phyloP scores from a whole-genome alignment of 2,888 invertebrate species.

The Chrysopilus asiliformis region DNA sequence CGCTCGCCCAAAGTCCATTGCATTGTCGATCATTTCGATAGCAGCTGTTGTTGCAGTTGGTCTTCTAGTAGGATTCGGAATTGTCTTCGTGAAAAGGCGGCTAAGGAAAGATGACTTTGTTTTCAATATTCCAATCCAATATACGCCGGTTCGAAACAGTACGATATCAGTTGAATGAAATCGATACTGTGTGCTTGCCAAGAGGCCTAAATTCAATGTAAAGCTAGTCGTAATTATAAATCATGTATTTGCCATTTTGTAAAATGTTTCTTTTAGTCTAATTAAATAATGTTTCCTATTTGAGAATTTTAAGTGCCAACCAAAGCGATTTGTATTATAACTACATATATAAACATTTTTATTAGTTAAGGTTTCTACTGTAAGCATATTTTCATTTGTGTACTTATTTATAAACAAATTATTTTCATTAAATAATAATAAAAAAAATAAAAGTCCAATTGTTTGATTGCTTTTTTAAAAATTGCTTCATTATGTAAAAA shows the following conservation, averaged over 20 bases:
- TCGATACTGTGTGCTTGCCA: no score
- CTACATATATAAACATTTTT: not conserved
- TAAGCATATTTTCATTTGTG: no score
- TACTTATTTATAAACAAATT: no score
- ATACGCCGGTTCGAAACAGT: conserved; percentile 17
- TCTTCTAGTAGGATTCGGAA: conserved; percentile 16
- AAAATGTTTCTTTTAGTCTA: no score
- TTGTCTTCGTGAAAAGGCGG: conserved; percentile 13
- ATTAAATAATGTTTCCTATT: not conserved
- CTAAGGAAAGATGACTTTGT: conserved; percentile 10
- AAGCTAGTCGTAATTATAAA: no score
- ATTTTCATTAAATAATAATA: no score
- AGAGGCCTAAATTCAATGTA: no score
- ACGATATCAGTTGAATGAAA: conserved; percentile 9
- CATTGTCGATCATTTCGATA: conserved; percentile 16
- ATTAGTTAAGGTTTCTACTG: not conserved
- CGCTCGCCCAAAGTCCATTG: conserved; percentile 14
- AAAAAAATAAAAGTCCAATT: no score
- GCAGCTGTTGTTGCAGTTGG: conserved; percentile 15
- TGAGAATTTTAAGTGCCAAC: not conserved
- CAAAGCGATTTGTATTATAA: not conserved
- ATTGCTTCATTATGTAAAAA: no score
- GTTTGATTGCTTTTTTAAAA: no score
- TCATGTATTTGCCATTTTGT: no score
- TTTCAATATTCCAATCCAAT: conserved; percentile 15